Base-by-base conservation (phyloP, 2,113 vertebrate species). In the Syrrhaptes paradoxus region DNA sequence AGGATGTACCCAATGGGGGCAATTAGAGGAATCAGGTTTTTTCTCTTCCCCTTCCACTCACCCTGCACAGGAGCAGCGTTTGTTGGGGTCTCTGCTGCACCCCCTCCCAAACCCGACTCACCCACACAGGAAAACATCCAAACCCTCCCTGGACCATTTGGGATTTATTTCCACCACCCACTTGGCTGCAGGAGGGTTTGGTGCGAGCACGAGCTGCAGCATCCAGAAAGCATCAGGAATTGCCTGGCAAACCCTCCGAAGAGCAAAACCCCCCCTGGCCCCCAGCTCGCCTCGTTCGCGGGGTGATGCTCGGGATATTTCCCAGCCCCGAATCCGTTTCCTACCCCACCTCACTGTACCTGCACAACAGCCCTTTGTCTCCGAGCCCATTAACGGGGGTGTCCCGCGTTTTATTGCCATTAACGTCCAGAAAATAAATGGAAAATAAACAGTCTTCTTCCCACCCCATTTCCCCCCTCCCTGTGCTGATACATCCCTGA, bases 261-360 rank as follows among this genome's bases (percentile, higher is more conserved):
- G 13, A 19, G 12, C 31, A 16, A 21, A 66, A 17, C 7, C 4
- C 11, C 36, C 36, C 25, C 7, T 15, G 1, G 3, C 4, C 18
- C 29, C 1, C 0, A 63, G n/a, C 55, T 45, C 6, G 0, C 17
- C 38, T 19, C 5, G 0, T 11, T 5, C 0, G 5, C 21, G 3
- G 68, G n/a, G 59, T 0, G 5, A 26, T 81, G 38, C 73, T 24
- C 4, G 0, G 16, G 34, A 2, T 15, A 49, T 6, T 19, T 38
- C 68, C 15, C 3, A 1, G 13, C 74, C 62, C 43, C 1, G 2
- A 2, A 5, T 34, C 52, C 11, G 0, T 32, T 17, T 22, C 63
- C 46, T 1, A 16, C 7, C 65, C 63, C 22, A 2, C 4, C 21
- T 11, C 3, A 14, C 66, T 0, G 0, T 85, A 92, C 71, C 85